Conservation (phyloP, 2,888 invertebrate species). For the Erebia aethiops region DNA sequence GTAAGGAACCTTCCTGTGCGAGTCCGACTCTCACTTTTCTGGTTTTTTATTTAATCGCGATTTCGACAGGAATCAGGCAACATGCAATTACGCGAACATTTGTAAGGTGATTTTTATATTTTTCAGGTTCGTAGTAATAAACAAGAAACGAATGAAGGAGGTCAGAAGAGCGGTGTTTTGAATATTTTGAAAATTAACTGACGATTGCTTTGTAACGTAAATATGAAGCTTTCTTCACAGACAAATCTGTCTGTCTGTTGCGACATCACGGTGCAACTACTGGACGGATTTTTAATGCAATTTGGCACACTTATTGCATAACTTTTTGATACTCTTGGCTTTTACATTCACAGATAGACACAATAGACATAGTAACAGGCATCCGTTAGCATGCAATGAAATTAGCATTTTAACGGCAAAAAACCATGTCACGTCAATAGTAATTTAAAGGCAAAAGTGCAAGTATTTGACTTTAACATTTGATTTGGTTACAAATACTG, state of each 20-base stretch:
- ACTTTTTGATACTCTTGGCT: neutral
- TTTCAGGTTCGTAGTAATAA: too few species aligned
- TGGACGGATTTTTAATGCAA: too few species aligned
- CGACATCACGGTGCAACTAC: too few species aligned
- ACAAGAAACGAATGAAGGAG: too few species aligned
- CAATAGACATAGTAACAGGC: neutral
- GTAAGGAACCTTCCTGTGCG: neutral
- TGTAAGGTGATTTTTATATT: too few species aligned
- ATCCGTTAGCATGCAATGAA: neutral
- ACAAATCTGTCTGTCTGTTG: too few species aligned
- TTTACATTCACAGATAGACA: too few species aligned
- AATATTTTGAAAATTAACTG: too few species aligned
- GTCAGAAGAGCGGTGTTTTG: too few species aligned
- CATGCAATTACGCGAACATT: neutral
- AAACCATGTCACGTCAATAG: slow-evolving; percentile 28
- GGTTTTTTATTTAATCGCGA: slow-evolving; percentile 24
- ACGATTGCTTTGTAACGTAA: too few species aligned
- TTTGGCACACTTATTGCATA: too few species aligned
- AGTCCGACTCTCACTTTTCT: neutral
- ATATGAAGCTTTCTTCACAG: too few species aligned
- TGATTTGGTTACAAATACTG: slow-evolving; percentile 8
- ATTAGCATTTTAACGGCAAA: neutral
- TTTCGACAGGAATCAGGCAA: neutral
- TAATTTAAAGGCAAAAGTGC: slow-evolving; percentile 36
- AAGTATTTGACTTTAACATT: slow-evolving; percentile 34